Evolutionary conservation across 2,888 invertebrate genomes (phyloP).

Genomic region (Sarcophaga variegata): DNA sequence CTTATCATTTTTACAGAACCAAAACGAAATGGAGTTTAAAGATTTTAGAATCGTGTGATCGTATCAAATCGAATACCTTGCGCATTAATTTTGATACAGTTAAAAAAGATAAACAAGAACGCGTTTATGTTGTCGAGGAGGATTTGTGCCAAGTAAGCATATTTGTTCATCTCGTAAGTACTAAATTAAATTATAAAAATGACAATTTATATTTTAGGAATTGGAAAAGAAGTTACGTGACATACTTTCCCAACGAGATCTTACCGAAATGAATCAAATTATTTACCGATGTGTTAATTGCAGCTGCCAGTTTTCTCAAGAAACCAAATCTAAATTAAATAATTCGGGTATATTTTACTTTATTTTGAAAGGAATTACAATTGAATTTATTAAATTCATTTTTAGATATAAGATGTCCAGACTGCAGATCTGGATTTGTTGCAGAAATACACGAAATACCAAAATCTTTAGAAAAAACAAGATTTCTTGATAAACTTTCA

Average conservation of each 20-base stretch:
- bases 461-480: slow-evolving; percentile 72
- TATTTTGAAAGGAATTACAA: neutral
- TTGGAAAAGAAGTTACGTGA: slow-evolving; percentile 82
- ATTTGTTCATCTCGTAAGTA: neutral
- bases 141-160: slow-evolving; percentile 83
- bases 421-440: slow-evolving; percentile 84
- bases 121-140: slow-evolving; percentile 84
- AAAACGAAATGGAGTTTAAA: slow-evolving; percentile 83
- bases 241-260: slow-evolving; percentile 82
- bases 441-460: slow-evolving; percentile 79
- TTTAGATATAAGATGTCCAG: slow-evolving; percentile 83
- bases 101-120: slow-evolving; percentile 83
- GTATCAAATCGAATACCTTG: slow-evolving; percentile 82
- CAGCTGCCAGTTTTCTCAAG: slow-evolving; percentile 84
- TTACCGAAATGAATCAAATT: slow-evolving; percentile 82
- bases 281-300: slow-evolving; percentile 86
- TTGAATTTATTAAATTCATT: neutral
- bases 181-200: neutral
- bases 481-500: slow-evolving; percentile 71
- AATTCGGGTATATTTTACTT: slow-evolving; percentile 72
- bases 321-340: slow-evolving; percentile 76
- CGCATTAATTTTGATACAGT: slow-evolving; percentile 85
- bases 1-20: slow-evolving; percentile 74
- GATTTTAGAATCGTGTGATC: slow-evolving; percentile 83
- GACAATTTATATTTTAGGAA: slow-evolving; percentile 77